Evolutionary conservation across 2,888 invertebrate genomes (phyloP).

Genomic region (Papilio demoleus): DNA sequence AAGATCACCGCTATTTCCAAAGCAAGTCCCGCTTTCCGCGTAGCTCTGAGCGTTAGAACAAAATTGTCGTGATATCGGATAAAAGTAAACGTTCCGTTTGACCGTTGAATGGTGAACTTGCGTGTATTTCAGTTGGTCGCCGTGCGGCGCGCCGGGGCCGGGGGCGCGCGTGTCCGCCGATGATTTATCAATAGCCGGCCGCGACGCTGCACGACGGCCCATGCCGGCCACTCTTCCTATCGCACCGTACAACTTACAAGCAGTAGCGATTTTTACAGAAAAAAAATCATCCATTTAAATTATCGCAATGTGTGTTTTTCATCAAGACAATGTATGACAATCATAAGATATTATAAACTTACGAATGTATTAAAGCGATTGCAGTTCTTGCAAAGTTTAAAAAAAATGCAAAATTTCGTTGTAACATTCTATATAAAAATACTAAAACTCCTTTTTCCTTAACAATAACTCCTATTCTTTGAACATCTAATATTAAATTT

Average conservation of each 20-base stretch:
- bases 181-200: conserved; percentile 77
- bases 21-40: conserved; percentile 9
- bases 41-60: conserved; percentile 35
- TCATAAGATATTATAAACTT: no score
- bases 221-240: conserved; percentile 68
- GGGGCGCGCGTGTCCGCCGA: conserved; percentile 78
- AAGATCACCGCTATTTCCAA: neutral
- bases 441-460: no score
- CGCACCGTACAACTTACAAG: conserved; percentile 48
- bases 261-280: conserved; percentile 48
- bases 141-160: conserved; percentile 53
- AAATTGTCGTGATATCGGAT: conserved; percentile 41
- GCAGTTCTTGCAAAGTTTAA: no score
- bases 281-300: neutral
- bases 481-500: no score
- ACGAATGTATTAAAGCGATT: no score
- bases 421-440: no score
- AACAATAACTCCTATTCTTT: no score
- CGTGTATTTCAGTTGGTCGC: conserved; percentile 62
- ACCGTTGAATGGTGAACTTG: conserved; percentile 43
- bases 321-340: no score
- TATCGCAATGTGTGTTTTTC: neutral
- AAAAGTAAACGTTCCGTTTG: conserved; percentile 38
- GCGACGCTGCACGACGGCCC: conserved; percentile 72
- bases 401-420: no score